A percentile compares a stretch with the other conserved stretches of the same genome.
phyloP scores from a whole-genome alignment of 2,113 vertebrate genomes.

The Rhinolophus ferrumequinum region DNA sequence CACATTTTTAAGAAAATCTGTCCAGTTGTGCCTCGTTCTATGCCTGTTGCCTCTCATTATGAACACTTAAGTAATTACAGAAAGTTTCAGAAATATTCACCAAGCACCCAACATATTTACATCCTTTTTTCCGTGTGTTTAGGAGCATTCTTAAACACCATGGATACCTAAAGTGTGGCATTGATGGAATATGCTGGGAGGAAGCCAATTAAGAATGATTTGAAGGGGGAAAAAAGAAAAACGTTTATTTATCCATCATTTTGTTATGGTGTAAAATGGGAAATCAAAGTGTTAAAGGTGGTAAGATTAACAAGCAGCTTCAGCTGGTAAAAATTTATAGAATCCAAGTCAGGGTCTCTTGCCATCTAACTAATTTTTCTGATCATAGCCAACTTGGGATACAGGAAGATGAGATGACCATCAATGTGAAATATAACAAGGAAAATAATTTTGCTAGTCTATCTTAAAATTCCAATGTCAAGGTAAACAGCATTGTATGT shows the following conservation, averaged over 20 bases:
- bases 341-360: background rate
- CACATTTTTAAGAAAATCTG: background rate
- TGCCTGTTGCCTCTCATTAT: background rate
- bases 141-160: background rate
- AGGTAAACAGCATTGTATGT: background rate
- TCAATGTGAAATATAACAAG: background rate
- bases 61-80: background rate
- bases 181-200: background rate
- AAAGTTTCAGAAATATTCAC: conserved; percentile 7
- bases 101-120: background rate
- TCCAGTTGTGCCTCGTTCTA: background rate
- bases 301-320: background rate
- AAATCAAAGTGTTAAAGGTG: background rate
- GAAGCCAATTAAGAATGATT: background rate
- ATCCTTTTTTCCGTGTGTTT: background rate
- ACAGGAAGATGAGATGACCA: background rate
- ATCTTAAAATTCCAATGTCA: background rate
- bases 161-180: accelerated
- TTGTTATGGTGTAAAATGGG: background rate
- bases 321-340: background rate
- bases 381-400: background rate
- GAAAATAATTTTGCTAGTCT: background rate
- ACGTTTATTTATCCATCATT: background rate
- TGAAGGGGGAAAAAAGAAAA: background rate
- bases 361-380: background rate